Conservation (phyloP, 1,140 invertebrate species). For the Callitettix versicolor region DNA sequence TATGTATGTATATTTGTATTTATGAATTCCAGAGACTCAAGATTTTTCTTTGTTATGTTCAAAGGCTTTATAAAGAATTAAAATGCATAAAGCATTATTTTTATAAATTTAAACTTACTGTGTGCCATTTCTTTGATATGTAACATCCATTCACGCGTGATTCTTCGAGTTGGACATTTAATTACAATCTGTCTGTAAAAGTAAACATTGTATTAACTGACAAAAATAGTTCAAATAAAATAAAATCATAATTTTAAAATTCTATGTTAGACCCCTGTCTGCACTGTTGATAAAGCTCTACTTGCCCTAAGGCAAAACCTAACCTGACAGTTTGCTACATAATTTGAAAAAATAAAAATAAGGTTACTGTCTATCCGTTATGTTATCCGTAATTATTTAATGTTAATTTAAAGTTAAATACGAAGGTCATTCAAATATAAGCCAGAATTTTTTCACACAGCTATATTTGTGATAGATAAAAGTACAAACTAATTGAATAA, state of each 20-base stretch:
- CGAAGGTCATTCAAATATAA: too few relatives aligned
- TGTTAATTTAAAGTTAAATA: too few relatives aligned
- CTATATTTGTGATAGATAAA: too few relatives aligned
- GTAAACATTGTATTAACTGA: conserved; percentile 12
- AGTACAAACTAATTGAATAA: background rate
- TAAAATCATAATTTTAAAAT: background rate
- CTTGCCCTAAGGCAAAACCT: too few relatives aligned
- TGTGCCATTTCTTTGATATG: conserved; percentile 56
- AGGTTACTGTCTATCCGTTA: too few relatives aligned
- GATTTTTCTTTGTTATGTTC: background rate
- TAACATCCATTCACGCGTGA: conserved; percentile 76
- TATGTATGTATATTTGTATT: background rate
- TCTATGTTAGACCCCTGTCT: background rate
- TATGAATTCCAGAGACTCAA: background rate
- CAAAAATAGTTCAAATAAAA: background rate
- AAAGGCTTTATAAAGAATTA: background rate
- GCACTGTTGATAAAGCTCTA: too few relatives aligned
- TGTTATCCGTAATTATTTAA: too few relatives aligned
- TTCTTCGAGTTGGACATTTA: conserved; percentile 75
- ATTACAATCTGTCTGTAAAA: conserved; percentile 62
- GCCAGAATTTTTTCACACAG: too few relatives aligned
- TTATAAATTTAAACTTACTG: conserved; percentile 40
- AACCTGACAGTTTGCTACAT: too few relatives aligned
- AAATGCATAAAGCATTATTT: background rate
- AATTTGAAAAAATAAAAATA: too few relatives aligned